Evolutionary conservation across 2,888 invertebrate species (phyloP).

Genomic region (Corythucha ciliata): DNA sequence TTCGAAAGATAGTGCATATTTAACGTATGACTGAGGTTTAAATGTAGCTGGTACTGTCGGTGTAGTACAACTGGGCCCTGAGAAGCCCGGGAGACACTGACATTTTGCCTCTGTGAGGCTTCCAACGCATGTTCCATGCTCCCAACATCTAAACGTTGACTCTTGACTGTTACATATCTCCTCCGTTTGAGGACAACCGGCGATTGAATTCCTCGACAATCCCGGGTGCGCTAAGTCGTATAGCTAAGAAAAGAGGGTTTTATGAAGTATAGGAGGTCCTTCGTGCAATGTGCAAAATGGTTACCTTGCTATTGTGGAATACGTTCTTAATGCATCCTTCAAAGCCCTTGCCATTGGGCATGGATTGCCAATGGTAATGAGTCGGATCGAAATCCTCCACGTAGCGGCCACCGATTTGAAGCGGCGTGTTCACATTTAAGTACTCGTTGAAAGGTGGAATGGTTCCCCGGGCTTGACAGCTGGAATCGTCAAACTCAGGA

Average conservation of each 20-base stretch:
- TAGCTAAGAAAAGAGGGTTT: conserved; percentile 45
- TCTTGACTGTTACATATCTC: conserved; percentile 83
- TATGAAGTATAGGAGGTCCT: background rate
- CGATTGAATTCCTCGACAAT: conserved; percentile 69
- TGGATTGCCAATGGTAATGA: conserved; percentile 81
- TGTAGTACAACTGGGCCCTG: conserved; percentile 77
- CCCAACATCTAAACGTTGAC: conserved; percentile 71
- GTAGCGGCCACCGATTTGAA: conserved; percentile 89
- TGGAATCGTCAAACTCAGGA: conserved; percentile 77
- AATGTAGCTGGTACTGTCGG: conserved; percentile 86
- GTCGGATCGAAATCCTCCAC: conserved; percentile 83
- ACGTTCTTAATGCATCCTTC: conserved; percentile 94
- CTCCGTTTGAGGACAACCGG: conserved; percentile 89
- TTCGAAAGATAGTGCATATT: conserved; percentile 89
- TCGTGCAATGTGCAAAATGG: too few relatives aligned
- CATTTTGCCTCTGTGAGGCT: conserved; percentile 82
- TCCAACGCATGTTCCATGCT: conserved; percentile 89
- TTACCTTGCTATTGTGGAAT: conserved; percentile 80
- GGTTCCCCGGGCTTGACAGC: conserved; percentile 79
- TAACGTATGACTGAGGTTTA: conserved; percentile 89
- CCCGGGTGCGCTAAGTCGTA: conserved; percentile 94
- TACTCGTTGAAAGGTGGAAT: conserved; percentile 94
- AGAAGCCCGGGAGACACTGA: conserved; percentile 92
- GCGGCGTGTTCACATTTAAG: conserved; percentile 86
- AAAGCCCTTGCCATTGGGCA: conserved; percentile 82